Conservation (phyloP, 2,113 vertebrate species). For the Pheucticus melanocephalus region DNA sequence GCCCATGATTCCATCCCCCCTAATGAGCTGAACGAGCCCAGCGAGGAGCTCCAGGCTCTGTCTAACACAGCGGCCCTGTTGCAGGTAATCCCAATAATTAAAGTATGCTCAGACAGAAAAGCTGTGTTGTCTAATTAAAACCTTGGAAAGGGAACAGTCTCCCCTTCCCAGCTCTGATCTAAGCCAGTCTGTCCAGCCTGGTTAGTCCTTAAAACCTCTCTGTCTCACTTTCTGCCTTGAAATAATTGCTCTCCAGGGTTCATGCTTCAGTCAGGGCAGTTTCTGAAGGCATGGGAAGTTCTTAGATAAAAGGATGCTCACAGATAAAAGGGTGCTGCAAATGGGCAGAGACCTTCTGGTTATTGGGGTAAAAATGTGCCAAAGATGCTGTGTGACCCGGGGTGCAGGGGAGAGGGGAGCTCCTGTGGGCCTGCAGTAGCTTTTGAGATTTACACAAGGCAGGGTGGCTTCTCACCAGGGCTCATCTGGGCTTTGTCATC, state of each 20-base stretch:
- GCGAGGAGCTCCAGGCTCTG: not conserved
- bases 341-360: not conserved
- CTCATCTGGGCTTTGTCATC: not conserved
- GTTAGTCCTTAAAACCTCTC: not conserved
- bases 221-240: not conserved
- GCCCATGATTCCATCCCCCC: not conserved
- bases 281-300: not conserved
- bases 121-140: slow-evolving; percentile 11
- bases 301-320: not conserved
- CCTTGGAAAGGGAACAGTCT: not conserved
- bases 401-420: not conserved
- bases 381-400: rapidly evolving
- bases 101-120: not conserved
- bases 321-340: not conserved
- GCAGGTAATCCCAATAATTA: not conserved
- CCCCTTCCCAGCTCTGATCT: slow-evolving; percentile 53
- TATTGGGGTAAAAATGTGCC: not conserved
- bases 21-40: not conserved
- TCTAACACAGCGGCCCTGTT: not conserved
- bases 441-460: rapidly evolving
- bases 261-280: not conserved
- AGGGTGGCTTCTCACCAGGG: not conserved
- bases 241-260: slow-evolving; percentile 16
- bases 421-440: not conserved
- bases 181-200: slow-evolving; percentile 26